Evolutionary conservation across 2,888 invertebrate species (phyloP).

Genomic region (Eueremaeus valkanovi): DNA sequence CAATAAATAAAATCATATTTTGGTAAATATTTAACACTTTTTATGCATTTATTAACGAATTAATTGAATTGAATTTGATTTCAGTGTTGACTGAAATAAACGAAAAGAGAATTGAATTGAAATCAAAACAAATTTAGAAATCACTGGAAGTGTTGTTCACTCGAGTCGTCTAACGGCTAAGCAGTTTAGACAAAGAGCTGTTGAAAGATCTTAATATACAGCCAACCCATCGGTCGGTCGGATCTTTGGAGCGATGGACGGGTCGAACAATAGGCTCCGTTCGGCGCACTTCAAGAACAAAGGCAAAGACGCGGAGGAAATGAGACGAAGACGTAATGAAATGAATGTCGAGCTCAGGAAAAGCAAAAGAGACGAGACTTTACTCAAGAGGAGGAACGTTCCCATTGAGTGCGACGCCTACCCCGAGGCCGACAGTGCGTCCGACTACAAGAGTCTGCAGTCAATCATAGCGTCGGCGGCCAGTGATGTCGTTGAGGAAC

Average conservation of each 20-base stretch:
- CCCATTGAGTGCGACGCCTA: conserved; percentile 55
- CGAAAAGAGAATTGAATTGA: too few species aligned
- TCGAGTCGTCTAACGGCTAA: too few species aligned
- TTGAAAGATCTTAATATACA: background rate
- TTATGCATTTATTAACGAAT: too few species aligned
- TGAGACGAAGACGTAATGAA: conserved; percentile 93
- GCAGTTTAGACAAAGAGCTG: background rate
- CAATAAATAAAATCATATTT: too few species aligned
- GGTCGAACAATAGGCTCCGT: background rate
- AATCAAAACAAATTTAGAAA: background rate
- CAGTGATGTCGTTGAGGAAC: conserved; percentile 68
- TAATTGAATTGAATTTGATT: background rate
- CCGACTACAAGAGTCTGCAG: conserved; percentile 56
- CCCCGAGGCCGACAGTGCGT: background rate
- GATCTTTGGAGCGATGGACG: background rate
- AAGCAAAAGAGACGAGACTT: conserved; percentile 94
- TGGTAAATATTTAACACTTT: too few species aligned
- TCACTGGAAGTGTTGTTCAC: too few species aligned
- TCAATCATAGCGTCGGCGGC: conserved; percentile 81
- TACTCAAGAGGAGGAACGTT: conserved; percentile 93
- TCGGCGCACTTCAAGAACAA: conserved; percentile 74
- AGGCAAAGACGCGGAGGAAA: conserved; percentile 71
- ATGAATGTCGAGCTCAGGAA: conserved; percentile 94
- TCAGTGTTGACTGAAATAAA: too few species aligned
- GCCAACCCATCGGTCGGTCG: background rate